phyloP scores from a whole-genome alignment of 1,140 invertebrate species.

The Drosophila nebulosa region DNA sequence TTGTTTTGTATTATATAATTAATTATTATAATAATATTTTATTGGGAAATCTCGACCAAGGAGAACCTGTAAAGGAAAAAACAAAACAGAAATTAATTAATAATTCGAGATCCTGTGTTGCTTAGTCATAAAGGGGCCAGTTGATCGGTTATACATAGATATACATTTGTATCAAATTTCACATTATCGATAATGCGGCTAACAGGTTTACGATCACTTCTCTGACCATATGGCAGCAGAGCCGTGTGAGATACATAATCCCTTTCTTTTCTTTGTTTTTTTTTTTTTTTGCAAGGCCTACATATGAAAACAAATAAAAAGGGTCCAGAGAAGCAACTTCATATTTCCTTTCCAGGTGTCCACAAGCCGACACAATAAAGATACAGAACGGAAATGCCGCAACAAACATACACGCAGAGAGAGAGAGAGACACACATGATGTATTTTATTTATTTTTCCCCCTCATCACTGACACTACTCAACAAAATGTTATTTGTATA shows the following conservation, averaged over 20 bases:
- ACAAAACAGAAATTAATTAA: neutral
- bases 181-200: too few species aligned
- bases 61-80: constrained; percentile 40
- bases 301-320: neutral
- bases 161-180: too few species aligned
- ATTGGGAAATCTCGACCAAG: constrained; percentile 44
- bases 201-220: neutral
- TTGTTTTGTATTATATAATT: constrained; percentile 5
- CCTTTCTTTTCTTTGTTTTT: too few species aligned
- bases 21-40: constrained; percentile 14
- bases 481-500: neutral
- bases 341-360: neutral
- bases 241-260: neutral
- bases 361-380: neutral
- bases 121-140: neutral
- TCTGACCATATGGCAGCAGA: neutral
- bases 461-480: neutral
- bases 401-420: too few species aligned
- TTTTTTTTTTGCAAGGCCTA: neutral
- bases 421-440: neutral
- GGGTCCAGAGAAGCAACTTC: neutral
- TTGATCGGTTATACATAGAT: too few species aligned
- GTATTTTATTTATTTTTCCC: neutral
- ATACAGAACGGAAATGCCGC: neutral
- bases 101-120: neutral